phyloP scores from a whole-genome alignment of 2,113 vertebrate genomes.

The Sprattus sprattus region DNA sequence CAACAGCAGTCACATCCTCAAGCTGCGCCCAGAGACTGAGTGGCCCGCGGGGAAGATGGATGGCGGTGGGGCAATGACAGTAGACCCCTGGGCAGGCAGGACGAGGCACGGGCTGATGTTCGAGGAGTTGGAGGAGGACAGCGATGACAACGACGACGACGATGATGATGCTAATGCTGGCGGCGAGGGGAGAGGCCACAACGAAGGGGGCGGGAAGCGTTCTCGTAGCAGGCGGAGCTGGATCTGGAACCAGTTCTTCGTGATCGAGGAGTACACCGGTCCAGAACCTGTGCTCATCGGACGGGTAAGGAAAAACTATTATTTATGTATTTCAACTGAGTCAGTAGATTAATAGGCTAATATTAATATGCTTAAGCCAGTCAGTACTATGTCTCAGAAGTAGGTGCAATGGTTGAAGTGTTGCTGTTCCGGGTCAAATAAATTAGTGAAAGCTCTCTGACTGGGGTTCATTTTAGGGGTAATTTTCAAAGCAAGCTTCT shows the following conservation, averaged over 20 bases:
- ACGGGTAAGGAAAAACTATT: conserved; percentile 74
- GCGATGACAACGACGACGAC: conserved; percentile 39
- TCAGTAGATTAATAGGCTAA: neutral
- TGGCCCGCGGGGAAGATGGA: conserved; percentile 40
- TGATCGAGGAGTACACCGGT: conserved; percentile 88
- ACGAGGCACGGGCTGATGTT: conserved; percentile 66
- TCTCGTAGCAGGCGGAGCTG: conserved; percentile 85
- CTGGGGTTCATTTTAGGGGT: neutral
- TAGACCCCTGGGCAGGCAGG: conserved; percentile 38
- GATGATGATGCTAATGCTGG: conserved; percentile 43
- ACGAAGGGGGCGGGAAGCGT: conserved; percentile 62
- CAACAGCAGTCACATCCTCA: conserved; percentile 69
- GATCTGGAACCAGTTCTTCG: conserved; percentile 96
- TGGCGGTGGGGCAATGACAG: conserved; percentile 36
- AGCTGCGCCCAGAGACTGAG: conserved; percentile 68
- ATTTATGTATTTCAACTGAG: neutral
- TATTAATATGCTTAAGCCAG: neutral
- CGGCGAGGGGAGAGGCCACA: conserved; percentile 53
- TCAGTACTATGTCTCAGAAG: neutral
- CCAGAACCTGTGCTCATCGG: conserved; percentile 91
- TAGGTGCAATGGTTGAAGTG: neutral
- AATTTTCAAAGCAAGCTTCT: neutral
- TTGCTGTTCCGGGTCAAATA: neutral
- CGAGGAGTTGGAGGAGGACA: conserved; percentile 64
- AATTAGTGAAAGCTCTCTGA: neutral